A percentile compares a stretch with the other conserved stretches of the same genome.
Conservation (phyloP, 2,888 invertebrate genomes). For the Diarsia rubi region DNA sequence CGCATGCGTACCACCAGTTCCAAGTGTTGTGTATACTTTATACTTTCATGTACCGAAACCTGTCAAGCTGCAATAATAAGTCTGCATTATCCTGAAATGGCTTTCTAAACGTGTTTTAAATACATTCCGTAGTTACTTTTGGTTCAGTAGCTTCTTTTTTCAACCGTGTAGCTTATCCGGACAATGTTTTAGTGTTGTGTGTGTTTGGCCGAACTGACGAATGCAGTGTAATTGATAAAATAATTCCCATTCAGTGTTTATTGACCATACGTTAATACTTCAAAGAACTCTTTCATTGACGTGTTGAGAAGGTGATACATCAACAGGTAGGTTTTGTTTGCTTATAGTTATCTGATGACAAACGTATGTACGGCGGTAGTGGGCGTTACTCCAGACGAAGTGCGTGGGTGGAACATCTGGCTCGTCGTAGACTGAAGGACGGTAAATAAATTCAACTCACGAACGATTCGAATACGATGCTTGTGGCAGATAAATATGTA, state of each 20-base stretch:
- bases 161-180: slow-evolving; percentile 44
- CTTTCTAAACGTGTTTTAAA: slow-evolving; percentile 63
- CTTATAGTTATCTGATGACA: slow-evolving; percentile 70
- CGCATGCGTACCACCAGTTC: slow-evolving; percentile 78
- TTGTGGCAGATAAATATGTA: slow-evolving; percentile 50
- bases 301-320: slow-evolving; percentile 71
- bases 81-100: slow-evolving; percentile 74
- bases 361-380: slow-evolving; percentile 73
- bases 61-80: slow-evolving; percentile 83
- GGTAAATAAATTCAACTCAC: slow-evolving; percentile 77
- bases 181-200: slow-evolving; percentile 42
- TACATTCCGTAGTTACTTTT: slow-evolving; percentile 69
- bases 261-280: slow-evolving; percentile 54
- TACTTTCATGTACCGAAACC: slow-evolving; percentile 78
- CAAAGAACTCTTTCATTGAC: slow-evolving; percentile 65
- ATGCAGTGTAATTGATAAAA: slow-evolving; percentile 57
- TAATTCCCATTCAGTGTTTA: slow-evolving; percentile 56
- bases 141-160: slow-evolving; percentile 67
- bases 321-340: slow-evolving; percentile 85
- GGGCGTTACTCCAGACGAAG: slow-evolving; percentile 86
- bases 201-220: slow-evolving; percentile 26
- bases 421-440: slow-evolving; percentile 75
- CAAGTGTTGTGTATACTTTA: slow-evolving; percentile 81
- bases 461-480: slow-evolving; percentile 51
- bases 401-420: slow-evolving; percentile 84